phyloP scores from a whole-genome alignment of 2,797 vertebrate genomes.

The Microcaecilia unicolor region DNA sequence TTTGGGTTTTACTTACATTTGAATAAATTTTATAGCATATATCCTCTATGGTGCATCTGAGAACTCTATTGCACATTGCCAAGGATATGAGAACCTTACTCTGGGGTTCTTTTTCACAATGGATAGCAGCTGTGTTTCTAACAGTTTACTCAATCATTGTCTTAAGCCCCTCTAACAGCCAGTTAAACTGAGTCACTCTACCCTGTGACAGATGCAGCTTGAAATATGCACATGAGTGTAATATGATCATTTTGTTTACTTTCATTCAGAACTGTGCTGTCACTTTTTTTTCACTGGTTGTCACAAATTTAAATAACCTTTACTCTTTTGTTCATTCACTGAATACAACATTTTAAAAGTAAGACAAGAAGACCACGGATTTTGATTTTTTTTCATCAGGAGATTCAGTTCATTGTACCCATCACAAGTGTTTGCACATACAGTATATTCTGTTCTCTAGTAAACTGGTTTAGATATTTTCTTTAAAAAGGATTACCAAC shows the following conservation, averaged over 20 bases:
- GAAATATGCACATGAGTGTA: no score
- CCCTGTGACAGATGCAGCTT: no score
- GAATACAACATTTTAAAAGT: slow-evolving; percentile 36
- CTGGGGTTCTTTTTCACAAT: slow-evolving; percentile 32
- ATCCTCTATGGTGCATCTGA: slow-evolving; percentile 29
- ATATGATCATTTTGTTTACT: slow-evolving; percentile 24
- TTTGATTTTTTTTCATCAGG: no score
- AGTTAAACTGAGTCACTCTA: no score
- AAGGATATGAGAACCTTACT: slow-evolving; percentile 2
- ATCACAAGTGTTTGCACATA: slow-evolving; percentile 32
- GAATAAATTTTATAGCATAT: slow-evolving; percentile 26
- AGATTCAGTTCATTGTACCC: slow-evolving; percentile 36
- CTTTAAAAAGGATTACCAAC: no score
- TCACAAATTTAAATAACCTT: slow-evolving; percentile 17
- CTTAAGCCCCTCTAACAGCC: no score
- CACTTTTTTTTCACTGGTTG: slow-evolving; percentile 17
- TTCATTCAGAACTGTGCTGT: slow-evolving; percentile 7
- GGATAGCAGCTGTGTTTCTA: no score
- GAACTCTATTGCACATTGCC: slow-evolving; percentile 18
- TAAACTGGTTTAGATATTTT: slow-evolving; percentile 36
- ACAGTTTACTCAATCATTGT: slow-evolving; percentile 20
- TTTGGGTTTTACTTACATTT: slow-evolving; percentile 25
- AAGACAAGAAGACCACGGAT: slow-evolving; percentile 27
- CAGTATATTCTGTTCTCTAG: slow-evolving; percentile 36
- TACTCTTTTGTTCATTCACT: slow-evolving; percentile 29